These are phyloP conservation scores for Sitodiplosis mosellana DNA, from an alignment of 1,140 invertebrate genomes.

Conservation along the genomic window DNA sequence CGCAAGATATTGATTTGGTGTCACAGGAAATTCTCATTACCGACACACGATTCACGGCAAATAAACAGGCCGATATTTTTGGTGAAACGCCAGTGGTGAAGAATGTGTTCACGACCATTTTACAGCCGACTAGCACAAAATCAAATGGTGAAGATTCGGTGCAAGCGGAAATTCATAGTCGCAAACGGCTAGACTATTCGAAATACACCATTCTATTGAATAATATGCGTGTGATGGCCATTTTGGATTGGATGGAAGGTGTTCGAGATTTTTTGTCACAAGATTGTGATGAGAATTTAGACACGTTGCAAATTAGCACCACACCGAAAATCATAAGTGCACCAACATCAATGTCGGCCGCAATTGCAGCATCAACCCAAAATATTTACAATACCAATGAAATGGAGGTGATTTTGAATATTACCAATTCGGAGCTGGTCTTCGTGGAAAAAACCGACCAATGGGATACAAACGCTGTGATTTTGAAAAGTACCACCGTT, in stretches of 20 bases:
- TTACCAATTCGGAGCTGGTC: slow-evolving; percentile 88
- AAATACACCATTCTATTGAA: slow-evolving; percentile 84
- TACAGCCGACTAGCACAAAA: slow-evolving; percentile 48
- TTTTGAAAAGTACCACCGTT: slow-evolving; percentile 81
- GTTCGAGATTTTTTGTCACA: slow-evolving; percentile 59
- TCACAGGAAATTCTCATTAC: slow-evolving; percentile 78
- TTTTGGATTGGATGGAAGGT: slow-evolving; percentile 85
- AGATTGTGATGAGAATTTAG: slow-evolving; percentile 7
- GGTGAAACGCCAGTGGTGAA: slow-evolving; percentile 15
- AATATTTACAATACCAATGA: background rate
- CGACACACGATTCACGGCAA: slow-evolving; percentile 40
- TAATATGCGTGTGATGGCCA: slow-evolving; percentile 86
- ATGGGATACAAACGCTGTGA: slow-evolving; percentile 83
- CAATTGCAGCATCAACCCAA: background rate
- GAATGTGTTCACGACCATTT: slow-evolving; percentile 80
- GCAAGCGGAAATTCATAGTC: slow-evolving; percentile 71
- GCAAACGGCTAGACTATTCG: slow-evolving; percentile 44
- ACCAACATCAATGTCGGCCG: background rate
- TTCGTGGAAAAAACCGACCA: slow-evolving; percentile 77
- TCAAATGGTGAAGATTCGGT: slow-evolving; percentile 37
- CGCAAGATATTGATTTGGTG: slow-evolving; percentile 81
- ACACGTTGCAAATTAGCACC: too few species aligned
- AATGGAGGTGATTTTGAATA: slow-evolving; percentile 80
- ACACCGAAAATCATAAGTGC: background rate
- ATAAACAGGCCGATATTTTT: too few species aligned